Conservation (phyloP, 1,140 invertebrate species). For the Mya arenaria region DNA sequence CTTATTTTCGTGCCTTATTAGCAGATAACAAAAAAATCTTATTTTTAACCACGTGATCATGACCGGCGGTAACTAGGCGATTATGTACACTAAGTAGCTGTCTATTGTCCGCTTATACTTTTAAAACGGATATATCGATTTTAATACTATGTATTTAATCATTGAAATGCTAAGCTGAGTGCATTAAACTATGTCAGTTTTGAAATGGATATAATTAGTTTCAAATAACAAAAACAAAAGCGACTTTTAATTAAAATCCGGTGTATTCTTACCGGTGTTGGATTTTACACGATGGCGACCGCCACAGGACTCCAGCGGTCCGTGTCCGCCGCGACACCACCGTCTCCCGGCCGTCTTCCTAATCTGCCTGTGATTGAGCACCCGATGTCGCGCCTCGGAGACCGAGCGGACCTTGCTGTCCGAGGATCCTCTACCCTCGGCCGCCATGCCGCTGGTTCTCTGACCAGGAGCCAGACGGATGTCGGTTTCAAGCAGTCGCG, state of each 20-base stretch:
- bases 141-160: too few species aligned
- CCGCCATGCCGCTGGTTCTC: not conserved
- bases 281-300: conserved; percentile 4
- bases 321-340: conserved; percentile 18
- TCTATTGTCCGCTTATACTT: not conserved
- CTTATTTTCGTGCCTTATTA: too few species aligned
- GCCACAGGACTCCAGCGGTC: not conserved
- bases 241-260: too few species aligned
- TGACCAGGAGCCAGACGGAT: conserved; percentile 32
- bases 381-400: conserved; percentile 50
- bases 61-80: conserved; percentile 28
- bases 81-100: conserved; percentile 39
- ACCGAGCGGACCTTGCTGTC: conserved; percentile 36
- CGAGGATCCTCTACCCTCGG: conserved; percentile 33
- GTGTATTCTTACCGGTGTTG: too few species aligned
- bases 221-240: not conserved
- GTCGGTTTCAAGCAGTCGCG: not conserved
- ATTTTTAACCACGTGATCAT: conserved; percentile 34
- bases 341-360: conserved; percentile 22
- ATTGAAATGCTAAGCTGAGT: too few species aligned
- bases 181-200: too few species aligned
- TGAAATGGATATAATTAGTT: conserved; percentile 8
- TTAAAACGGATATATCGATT: too few species aligned
- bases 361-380: conserved; percentile 55
- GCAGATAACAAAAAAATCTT: too few species aligned